phyloP scores from a whole-genome alignment of 1,140 invertebrate genomes.

The Cherax destructor region DNA sequence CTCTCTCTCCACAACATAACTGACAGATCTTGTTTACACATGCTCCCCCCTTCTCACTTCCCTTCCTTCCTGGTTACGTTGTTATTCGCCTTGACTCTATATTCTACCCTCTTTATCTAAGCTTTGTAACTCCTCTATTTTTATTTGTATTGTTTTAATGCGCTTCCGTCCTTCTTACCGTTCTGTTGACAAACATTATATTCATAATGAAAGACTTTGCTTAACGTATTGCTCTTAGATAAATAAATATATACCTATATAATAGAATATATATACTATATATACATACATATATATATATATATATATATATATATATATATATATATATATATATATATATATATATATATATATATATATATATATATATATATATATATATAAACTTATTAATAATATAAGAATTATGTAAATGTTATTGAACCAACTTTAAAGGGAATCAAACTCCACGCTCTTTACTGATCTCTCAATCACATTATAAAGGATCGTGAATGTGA shows the following conservation, averaged over 20 bases:
- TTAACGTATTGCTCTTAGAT: neutral
- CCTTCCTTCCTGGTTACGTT: neutral
- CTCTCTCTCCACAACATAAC: neutral
- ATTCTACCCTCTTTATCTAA: neutral
- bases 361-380: slow-evolving; percentile 21
- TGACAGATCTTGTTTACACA: neutral
- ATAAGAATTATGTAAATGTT: no score
- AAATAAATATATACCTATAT: neutral
- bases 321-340: slow-evolving; percentile 33
- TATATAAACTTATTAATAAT: no score
- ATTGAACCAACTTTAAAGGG: no score
- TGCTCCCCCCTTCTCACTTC: neutral
- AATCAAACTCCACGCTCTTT: no score
- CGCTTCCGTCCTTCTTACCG: neutral
- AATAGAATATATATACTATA: neutral
- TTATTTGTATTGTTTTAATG: neutral
- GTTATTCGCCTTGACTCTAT: neutral
- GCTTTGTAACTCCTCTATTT: neutral
- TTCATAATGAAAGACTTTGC: neutral
- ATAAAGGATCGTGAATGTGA: no score
- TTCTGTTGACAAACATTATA: neutral
- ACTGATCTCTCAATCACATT: no score
- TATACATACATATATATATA: slow-evolving; percentile 1
- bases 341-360: slow-evolving; percentile 24
- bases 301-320: slow-evolving; percentile 30